Conservation (phyloP, 2,888 invertebrate genomes). For the Pollenia griseotomentosa region DNA sequence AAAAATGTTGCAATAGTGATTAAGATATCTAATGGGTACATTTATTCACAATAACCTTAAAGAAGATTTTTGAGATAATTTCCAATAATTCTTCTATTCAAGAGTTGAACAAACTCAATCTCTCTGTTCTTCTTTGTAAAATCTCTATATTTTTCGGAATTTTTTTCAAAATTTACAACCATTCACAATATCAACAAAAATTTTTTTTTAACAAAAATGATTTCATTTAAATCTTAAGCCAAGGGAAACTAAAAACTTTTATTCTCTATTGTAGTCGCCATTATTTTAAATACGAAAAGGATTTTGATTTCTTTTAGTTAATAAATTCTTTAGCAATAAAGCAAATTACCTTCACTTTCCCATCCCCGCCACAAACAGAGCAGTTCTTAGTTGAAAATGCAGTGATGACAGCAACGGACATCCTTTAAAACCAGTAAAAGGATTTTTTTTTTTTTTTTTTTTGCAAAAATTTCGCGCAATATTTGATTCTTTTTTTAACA, state of each 20-base stretch:
- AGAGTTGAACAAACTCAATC: too few relatives aligned
- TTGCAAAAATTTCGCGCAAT: constrained; percentile 54
- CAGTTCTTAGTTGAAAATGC: constrained; percentile 47
- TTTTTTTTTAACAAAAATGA: not conserved
- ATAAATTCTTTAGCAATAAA: constrained; percentile 66
- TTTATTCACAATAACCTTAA: too few relatives aligned
- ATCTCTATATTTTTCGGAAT: too few relatives aligned
- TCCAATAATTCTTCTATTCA: too few relatives aligned
- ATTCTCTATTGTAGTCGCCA: constrained; percentile 1
- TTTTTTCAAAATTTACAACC: not conserved
- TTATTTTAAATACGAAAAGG: constrained; percentile 40
- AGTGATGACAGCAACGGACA: constrained; percentile 71
- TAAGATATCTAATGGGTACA: too few relatives aligned
- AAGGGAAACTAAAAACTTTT: not conserved
- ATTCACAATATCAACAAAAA: not conserved
- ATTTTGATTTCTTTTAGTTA: constrained; percentile 64
- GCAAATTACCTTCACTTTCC: not conserved
- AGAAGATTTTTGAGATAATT: too few relatives aligned
- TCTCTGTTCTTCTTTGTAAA: too few relatives aligned
- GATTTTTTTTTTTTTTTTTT: constrained; percentile 73
- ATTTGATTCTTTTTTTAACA: constrained; percentile 67
- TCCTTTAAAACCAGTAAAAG: constrained; percentile 66
- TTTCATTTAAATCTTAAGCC: not conserved
- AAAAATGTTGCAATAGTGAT: too few relatives aligned
- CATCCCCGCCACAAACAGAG: not conserved